Evolutionary conservation across 2,113 vertebrate species (phyloP).

Genomic region (Corvus moneduloides): DNA sequence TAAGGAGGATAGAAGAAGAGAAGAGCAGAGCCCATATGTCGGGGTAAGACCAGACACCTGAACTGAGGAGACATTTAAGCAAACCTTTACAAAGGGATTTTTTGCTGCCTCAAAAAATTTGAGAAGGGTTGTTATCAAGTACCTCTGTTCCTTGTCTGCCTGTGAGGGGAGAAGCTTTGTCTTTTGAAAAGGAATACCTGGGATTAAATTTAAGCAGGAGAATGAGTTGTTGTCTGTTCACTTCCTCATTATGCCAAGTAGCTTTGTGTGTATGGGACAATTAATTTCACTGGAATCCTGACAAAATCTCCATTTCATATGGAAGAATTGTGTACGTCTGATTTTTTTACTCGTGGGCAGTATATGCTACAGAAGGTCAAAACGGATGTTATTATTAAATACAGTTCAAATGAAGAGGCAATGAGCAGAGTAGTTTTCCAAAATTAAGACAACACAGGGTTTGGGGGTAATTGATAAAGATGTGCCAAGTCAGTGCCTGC

Average conservation of each 20-base stretch:
- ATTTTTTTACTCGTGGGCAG: neutral
- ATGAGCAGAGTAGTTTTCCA: neutral
- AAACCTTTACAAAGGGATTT: neutral
- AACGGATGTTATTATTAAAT: neutral
- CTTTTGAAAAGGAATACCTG: neutral
- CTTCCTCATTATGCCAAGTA: neutral
- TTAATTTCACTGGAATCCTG: neutral
- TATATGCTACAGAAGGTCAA: neutral
- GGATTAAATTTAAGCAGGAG: neutral
- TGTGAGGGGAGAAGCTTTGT: neutral
- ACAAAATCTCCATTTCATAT: neutral
- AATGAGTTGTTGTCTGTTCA: neutral
- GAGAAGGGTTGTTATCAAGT: neutral
- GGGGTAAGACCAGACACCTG: neutral
- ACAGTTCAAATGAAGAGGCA: neutral
- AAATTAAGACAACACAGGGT: neutral
- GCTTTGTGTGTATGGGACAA: neutral
- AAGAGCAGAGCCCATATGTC: neutral
- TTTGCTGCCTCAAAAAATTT: neutral
- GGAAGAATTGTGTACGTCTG: neutral
- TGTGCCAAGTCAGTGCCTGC: neutral
- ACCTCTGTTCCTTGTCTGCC: neutral
- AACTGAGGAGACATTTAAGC: neutral
- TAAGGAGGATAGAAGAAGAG: neutral
- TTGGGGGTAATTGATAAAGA: neutral